A percentile compares a stretch with the other conserved stretches of the same genome.
phyloP scores from a whole-genome alignment of 2,113 vertebrate genomes.

The Gavialis gangeticus region DNA sequence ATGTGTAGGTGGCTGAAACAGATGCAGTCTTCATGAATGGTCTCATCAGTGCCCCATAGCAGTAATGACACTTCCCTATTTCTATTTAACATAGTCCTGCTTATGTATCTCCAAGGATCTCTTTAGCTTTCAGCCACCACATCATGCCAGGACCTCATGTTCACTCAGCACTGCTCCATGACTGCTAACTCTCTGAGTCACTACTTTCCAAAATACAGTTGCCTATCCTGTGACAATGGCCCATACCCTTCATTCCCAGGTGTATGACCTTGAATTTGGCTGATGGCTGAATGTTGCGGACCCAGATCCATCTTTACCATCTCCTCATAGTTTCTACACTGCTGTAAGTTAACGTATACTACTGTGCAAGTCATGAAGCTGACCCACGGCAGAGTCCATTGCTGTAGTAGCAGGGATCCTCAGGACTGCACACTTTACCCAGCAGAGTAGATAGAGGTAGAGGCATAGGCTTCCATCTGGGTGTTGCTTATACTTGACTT shows the following conservation, averaged over 20 bases:
- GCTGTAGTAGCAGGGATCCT: neutral
- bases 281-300: neutral
- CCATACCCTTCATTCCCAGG: neutral
- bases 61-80: neutral
- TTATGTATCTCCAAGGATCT: neutral
- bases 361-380: neutral
- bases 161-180: neutral
- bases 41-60: neutral
- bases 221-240: neutral
- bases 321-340: rapidly evolving
- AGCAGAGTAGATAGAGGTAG: neutral
- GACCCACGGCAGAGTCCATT: neutral
- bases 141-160: neutral
- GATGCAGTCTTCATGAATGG: neutral
- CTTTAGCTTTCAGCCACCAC: neutral
- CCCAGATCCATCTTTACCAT: neutral
- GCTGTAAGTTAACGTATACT: neutral
- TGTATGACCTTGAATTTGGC: neutral
- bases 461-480: neutral
- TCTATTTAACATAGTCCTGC: neutral
- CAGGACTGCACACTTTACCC: neutral
- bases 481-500: neutral
- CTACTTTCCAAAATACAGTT: neutral
- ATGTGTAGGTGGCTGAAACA: rapidly evolving
- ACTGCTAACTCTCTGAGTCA: neutral